A percentile compares a stretch with the other conserved stretches of the same genome.
Conservation (phyloP, 2,113 vertebrate genomes). For the Anas platyrhynchos region DNA sequence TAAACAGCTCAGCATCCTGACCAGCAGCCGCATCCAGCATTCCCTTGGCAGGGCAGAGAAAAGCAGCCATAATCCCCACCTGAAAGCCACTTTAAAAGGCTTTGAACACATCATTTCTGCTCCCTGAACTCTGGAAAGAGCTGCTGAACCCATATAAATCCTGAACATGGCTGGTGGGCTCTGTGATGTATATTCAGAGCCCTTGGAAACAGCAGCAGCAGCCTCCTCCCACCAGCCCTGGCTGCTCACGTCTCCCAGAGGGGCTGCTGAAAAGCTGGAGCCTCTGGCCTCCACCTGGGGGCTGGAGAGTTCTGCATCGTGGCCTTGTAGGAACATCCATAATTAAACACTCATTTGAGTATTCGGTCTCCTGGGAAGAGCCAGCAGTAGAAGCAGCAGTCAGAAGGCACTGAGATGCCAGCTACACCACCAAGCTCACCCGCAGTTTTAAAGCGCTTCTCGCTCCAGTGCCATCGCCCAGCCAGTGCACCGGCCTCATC, state of each 20-base stretch:
- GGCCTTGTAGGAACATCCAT: not conserved
- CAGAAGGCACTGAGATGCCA: not conserved
- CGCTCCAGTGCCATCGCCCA: rapidly evolving
- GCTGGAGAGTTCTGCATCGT: not conserved
- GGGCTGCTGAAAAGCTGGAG: not conserved
- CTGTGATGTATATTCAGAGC: not conserved
- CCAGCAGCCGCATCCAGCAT: not conserved
- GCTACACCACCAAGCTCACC: not conserved
- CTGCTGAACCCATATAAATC: not conserved
- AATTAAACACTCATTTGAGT: not conserved
- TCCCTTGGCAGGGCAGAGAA: not conserved
- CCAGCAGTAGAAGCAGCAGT: not conserved
- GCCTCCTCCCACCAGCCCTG: not conserved
- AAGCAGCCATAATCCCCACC: not conserved
- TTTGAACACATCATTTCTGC: not conserved
- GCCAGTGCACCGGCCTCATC: not conserved
- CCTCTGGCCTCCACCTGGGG: no score
- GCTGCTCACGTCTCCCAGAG: not conserved
- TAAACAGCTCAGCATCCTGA: not conserved
- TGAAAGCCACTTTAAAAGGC: not conserved
- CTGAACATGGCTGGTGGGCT: no score
- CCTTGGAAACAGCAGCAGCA: not conserved
- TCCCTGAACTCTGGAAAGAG: not conserved
- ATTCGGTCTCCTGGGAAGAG: not conserved
- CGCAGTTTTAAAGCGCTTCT: no score